Conservation (phyloP, 2,888 invertebrate genomes). For the Spisula subtruncata region DNA sequence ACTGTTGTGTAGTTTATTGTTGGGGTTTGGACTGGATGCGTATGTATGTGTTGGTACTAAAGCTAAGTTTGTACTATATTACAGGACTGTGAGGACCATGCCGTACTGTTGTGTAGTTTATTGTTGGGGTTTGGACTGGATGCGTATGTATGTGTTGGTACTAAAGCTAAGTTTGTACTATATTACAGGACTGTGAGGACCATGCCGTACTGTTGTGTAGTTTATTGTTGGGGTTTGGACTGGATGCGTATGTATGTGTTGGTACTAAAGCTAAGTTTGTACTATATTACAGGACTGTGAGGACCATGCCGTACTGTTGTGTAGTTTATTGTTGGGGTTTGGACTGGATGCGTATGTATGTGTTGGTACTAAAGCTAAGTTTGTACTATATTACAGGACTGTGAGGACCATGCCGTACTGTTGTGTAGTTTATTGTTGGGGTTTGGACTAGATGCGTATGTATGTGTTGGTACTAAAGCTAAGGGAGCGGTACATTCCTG, state of each 20-base stretch:
- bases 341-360: conserved; percentile 88
- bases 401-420: conserved; percentile 87
- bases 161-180: conserved; percentile 79
- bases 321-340: conserved; percentile 87
- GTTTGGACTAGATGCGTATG: conserved; percentile 88
- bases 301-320: conserved; percentile 87
- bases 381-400: conserved; percentile 78
- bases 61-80: conserved; percentile 69
- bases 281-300: conserved; percentile 83
- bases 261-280: conserved; percentile 85
- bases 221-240: conserved; percentile 87
- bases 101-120: conserved; percentile 86
- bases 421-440: conserved; percentile 87
- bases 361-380: conserved; percentile 86
- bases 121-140: conserved; percentile 88
- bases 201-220: conserved; percentile 87
- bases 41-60: conserved; percentile 88
- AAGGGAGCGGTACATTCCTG: conserved; percentile 87
- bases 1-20: conserved; percentile 86
- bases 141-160: conserved; percentile 88
- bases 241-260: conserved; percentile 88
- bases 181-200: conserved; percentile 86
- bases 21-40: conserved; percentile 88
- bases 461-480: conserved; percentile 87
- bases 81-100: conserved; percentile 87